These are phyloP conservation scores for Agelas oroides DNA, from an alignment of 37 sponge, comb jelly and placozoan species.

Conservation along the genomic window DNA sequence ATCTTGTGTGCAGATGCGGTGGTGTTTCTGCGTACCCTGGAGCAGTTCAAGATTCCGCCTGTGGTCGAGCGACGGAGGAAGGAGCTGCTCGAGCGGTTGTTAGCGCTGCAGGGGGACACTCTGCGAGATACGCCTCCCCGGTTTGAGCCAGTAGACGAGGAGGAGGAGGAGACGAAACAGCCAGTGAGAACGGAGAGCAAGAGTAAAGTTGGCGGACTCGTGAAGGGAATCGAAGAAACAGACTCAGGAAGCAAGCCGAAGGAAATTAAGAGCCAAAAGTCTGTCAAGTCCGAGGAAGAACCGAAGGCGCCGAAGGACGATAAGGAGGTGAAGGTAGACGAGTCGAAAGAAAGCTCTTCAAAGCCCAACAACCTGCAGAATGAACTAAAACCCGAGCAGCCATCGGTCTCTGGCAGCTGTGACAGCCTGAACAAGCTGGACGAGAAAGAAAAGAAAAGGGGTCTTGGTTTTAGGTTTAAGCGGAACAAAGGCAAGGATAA, in stretches of 20 bases:
- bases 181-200: neutral
- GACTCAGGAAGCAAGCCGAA: constrained; percentile 5
- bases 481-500: neutral
- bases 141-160: constrained; percentile 9
- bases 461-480: neutral
- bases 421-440: constrained; percentile 7
- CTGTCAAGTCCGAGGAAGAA: neutral
- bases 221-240: neutral
- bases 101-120: constrained; percentile 43
- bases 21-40: constrained; percentile 63
- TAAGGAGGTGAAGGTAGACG: neutral
- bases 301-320: neutral
- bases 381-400: neutral
- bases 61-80: constrained; percentile 56
- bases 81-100: constrained; percentile 42
- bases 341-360: neutral
- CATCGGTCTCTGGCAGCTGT: neutral
- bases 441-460: constrained; percentile 20
- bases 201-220: constrained; percentile 2
- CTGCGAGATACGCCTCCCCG: constrained; percentile 22
- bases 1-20: constrained; percentile 45
- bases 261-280: neutral
- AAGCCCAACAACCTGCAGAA: neutral
- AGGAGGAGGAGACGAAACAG: neutral
- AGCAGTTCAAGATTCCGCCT: constrained; percentile 59